Evolutionary conservation across 2,888 invertebrate genomes (phyloP), one percentile per base, ranked within the genome.

Genomic region (Dynastes hyllus): DNA sequence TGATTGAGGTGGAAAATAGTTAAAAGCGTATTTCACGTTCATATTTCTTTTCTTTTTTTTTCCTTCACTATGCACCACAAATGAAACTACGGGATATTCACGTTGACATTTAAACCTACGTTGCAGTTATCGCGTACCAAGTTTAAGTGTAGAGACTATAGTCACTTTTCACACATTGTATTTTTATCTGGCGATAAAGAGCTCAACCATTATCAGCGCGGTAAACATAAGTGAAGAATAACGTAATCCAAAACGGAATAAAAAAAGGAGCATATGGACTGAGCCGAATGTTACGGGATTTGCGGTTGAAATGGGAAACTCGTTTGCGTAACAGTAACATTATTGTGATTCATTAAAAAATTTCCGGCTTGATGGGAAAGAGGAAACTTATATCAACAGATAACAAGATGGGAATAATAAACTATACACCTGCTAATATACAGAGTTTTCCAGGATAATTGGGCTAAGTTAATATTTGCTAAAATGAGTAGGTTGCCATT

Each of bases 1-100:
- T 8, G 78, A 69, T 50, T 78, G 78, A 1, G 78, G 78, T 29
- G 70, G 63, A 78, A 78, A 78, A 45, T 78, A 78, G 32, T 71
- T 78, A 16, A 50, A 51, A 4, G 78, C 71, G 29, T 78, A 78
- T 13, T 61, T 69, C 32, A 70, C 45, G 32, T 61, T 69, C 78
- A 78, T 70, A 6, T 53, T 51, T 37, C 9, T 22, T 13, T 37
- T 67, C 3, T 29, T n/a, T 53, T 32, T 29, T 65, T 50, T 5
- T 16, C 9, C 9, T 61, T 27, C 11, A 50, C 16, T 16, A 3
- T 16, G 61, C 11, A 75, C 40, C 6, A 50, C 0, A 61, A 61
- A 61, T 3, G 22, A 13, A 37, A 58, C 27, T 53, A 4, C 29
- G 9, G 61, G 16, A 51, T 45, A 8, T 27, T 13, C 16, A 50